Evolutionary conservation across 2,113 vertebrate genomes (phyloP).

Genomic region (Megaptera novaeangliae): DNA sequence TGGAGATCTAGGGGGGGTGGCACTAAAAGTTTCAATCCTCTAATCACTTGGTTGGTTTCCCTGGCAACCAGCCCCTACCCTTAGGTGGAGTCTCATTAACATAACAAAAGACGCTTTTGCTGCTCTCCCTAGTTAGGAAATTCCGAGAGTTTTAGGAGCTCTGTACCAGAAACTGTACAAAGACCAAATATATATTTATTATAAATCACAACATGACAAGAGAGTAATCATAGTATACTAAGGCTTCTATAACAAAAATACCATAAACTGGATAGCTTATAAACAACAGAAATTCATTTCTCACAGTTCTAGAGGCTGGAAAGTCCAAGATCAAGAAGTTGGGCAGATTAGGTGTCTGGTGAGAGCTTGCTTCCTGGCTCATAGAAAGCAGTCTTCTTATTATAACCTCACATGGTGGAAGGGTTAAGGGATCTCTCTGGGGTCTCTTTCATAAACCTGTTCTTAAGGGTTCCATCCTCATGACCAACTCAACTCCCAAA

Average conservation of each 20-base stretch:
- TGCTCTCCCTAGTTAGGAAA: background rate
- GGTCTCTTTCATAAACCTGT: background rate
- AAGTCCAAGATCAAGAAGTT: background rate
- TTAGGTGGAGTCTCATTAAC: background rate
- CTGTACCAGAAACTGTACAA: background rate
- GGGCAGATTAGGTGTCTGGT: background rate
- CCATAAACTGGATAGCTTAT: background rate
- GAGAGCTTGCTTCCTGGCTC: background rate
- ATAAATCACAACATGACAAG: background rate
- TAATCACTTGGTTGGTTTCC: background rate
- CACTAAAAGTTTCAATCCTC: background rate
- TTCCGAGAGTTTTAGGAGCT: background rate
- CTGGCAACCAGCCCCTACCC: background rate
- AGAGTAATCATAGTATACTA: background rate
- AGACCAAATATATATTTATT: background rate
- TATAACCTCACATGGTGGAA: too few relatives aligned
- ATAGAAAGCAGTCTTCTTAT: background rate
- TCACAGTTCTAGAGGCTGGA: background rate
- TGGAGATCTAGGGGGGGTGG: background rate
- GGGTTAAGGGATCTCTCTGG: background rate
- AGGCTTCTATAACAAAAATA: background rate
- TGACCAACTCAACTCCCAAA: background rate
- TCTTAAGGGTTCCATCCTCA: background rate
- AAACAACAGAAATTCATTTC: background rate
- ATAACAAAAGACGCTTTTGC: background rate